Conservation (phyloP, 2,113 vertebrate species). For the Nyctibius bracteatus region DNA sequence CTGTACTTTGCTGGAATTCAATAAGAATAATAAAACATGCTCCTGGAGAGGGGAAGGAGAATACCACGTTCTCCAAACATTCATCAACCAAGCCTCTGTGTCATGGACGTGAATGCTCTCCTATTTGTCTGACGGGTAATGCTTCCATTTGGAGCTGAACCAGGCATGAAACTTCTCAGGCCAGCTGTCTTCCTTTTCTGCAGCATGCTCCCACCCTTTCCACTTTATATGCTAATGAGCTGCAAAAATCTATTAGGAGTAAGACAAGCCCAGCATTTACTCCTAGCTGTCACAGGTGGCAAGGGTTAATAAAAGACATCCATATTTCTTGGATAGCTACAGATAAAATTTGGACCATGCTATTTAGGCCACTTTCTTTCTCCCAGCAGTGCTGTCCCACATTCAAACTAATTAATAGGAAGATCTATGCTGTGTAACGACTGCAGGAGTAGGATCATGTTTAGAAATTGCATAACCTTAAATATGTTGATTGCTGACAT, state of each 20-base stretch:
- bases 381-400: slow-evolving; percentile 63
- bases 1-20: not conserved
- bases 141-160: not conserved
- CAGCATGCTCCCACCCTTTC: not conserved
- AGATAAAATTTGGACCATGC: slow-evolving; percentile 10
- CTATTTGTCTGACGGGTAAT: not conserved
- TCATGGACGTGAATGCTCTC: not conserved
- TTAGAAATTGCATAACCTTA: slow-evolving; percentile 21
- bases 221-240: not conserved
- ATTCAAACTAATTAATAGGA: slow-evolving; percentile 62
- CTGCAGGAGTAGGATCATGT: not conserved
- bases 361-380: slow-evolving; percentile 58
- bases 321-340: not conserved
- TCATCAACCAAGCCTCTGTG: not conserved
- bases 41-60: not conserved
- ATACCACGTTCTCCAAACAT: not conserved
- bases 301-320: slow-evolving; percentile 52
- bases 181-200: not conserved
- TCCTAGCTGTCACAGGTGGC: not conserved
- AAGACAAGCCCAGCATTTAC: not conserved
- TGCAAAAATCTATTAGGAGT: not conserved
- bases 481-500: not conserved
- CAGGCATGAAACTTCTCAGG: not conserved
- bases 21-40: not conserved
- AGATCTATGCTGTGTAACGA: slow-evolving; percentile 28